These are phyloP conservation scores for Diploscapter pachys DNA, from an alignment of 1,140 invertebrate species.

Conservation along the genomic window DNA sequence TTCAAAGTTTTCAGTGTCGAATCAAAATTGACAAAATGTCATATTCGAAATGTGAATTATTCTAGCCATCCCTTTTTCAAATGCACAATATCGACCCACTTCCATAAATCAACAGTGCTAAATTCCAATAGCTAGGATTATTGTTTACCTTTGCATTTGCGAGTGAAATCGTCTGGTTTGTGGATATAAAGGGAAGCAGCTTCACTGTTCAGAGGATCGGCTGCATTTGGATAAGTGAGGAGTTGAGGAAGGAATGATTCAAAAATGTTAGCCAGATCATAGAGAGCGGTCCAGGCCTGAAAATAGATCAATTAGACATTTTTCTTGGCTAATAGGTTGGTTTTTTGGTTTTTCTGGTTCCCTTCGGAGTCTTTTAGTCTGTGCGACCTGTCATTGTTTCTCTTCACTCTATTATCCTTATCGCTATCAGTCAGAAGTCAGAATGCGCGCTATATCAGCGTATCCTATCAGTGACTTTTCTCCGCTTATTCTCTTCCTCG, in stretches of 20 bases:
- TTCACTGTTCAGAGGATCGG: constrained; percentile 96
- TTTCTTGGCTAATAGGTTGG: too few species aligned
- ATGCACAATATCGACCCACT: neutral
- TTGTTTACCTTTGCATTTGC: constrained; percentile 75
- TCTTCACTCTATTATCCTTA: too few species aligned
- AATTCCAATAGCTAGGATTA: too few species aligned
- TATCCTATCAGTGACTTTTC: too few species aligned
- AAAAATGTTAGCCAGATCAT: constrained; percentile 89
- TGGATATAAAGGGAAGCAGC: constrained; percentile 98
- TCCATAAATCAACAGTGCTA: neutral
- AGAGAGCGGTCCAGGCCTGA: constrained; percentile 68
- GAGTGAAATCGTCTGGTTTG: constrained; percentile 98
- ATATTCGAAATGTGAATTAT: neutral
- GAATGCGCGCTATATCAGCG: too few species aligned
- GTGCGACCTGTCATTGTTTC: too few species aligned
- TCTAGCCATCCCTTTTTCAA: neutral
- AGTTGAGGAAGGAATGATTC: constrained; percentile 97
- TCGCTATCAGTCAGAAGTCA: too few species aligned
- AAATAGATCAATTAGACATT: neutral
- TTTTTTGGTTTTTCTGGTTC: too few species aligned
- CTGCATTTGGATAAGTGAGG: constrained; percentile 97
- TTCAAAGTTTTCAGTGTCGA: too few species aligned
- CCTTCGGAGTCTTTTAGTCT: too few species aligned
- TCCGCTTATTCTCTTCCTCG: too few species aligned
- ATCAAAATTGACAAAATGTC: too few species aligned